A percentile compares a stretch with the other conserved stretches of the same genome.
Conservation (phyloP, 2,113 vertebrate genomes). For the Carlito syrichta region DNA sequence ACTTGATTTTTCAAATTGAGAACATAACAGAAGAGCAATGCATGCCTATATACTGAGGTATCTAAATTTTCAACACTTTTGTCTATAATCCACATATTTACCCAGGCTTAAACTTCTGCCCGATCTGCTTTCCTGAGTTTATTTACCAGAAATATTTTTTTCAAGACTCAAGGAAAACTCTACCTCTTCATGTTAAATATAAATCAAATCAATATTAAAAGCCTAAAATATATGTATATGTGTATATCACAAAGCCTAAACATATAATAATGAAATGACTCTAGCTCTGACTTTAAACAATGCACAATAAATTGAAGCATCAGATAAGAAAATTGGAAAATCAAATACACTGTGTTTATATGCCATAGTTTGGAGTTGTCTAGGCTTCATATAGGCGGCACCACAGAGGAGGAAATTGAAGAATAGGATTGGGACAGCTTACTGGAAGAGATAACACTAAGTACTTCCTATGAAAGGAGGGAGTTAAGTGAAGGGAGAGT, state of each 20-base stretch:
- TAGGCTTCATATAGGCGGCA: not conserved
- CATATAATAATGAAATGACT: not conserved
- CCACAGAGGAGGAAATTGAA: not conserved
- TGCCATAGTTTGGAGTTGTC: not conserved
- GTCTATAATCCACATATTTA: not conserved
- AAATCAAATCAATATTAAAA: not conserved
- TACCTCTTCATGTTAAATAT: not conserved
- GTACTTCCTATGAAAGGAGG: not conserved
- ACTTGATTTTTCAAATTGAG: not conserved
- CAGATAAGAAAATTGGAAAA: not conserved
- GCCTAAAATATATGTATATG: no score
- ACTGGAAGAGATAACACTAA: not conserved
- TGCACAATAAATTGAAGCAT: not conserved
- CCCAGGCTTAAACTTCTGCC: not conserved
- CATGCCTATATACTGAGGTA: not conserved
- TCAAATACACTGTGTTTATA: rapidly evolving
- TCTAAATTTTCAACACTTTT: not conserved
- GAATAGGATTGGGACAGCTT: not conserved
- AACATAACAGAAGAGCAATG: not conserved
- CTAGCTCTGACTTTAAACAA: not conserved
- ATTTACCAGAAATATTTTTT: not conserved
- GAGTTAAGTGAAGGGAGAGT: not conserved
- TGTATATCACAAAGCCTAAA: not conserved
- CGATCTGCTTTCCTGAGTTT: not conserved
- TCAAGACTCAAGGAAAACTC: not conserved